phyloP scores from a whole-genome alignment of 2,888 invertebrate species.

The Matsumyia berberina region DNA sequence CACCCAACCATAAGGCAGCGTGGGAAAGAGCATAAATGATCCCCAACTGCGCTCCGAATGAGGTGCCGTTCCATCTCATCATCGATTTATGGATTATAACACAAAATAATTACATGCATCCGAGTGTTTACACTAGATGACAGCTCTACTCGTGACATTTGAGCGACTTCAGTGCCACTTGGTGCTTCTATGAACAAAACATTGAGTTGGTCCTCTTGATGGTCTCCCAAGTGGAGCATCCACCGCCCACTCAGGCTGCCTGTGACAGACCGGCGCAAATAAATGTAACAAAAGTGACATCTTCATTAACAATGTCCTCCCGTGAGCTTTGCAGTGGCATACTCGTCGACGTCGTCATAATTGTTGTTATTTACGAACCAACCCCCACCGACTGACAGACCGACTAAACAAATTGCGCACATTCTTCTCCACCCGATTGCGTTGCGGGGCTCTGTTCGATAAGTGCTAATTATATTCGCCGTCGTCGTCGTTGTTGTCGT shows the following conservation, averaged over 20 bases:
- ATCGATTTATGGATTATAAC: too few species aligned
- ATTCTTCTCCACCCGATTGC: slow-evolving; percentile 10
- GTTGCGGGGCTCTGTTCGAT: slow-evolving; percentile 23
- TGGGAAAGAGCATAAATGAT: slow-evolving; percentile 6
- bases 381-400: slow-evolving; percentile 4
- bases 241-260: not conserved
- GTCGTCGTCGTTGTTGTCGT: slow-evolving; percentile 50
- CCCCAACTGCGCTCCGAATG: not conserved
- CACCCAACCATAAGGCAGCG: not conserved
- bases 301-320: slow-evolving; percentile 31
- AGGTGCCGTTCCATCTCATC: too few species aligned
- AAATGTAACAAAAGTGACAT: slow-evolving; percentile 18
- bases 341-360: not conserved
- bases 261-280: not conserved
- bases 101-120: too few species aligned
- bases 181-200: not conserved
- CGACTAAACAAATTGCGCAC: slow-evolving; percentile 20
- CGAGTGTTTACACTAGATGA: too few species aligned
- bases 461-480: slow-evolving; percentile 60
- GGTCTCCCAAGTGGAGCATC: too few species aligned
- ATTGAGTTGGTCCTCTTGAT: too few species aligned
- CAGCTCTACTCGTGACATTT: not conserved
- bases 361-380: slow-evolving; percentile 31
- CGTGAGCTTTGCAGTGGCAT: slow-evolving; percentile 23
- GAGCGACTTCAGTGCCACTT: slow-evolving; percentile 28